Evolutionary conservation across 2,888 invertebrate genomes (phyloP).

Genomic region (Apamea epomidion): DNA sequence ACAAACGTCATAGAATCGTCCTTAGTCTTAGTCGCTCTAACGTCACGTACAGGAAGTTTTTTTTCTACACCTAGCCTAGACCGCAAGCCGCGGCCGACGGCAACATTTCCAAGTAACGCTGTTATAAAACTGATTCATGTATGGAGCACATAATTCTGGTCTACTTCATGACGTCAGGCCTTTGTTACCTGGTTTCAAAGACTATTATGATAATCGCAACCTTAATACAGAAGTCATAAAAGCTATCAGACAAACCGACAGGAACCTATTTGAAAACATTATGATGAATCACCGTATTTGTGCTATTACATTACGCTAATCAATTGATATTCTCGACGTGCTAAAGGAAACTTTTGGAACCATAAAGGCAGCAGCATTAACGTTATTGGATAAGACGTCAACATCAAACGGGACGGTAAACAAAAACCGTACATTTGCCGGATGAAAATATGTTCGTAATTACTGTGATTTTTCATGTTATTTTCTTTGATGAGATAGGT

Average conservation of each 20-base stretch:
- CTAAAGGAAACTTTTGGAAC: slow-evolving; percentile 64
- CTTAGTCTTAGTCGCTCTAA: background rate
- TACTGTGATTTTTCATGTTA: slow-evolving; percentile 75
- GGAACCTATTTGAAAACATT: slow-evolving; percentile 62
- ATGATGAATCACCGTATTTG: slow-evolving; percentile 65
- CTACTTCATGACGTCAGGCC: slow-evolving; percentile 56
- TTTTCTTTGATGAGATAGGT: slow-evolving; percentile 61
- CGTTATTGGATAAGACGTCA: slow-evolving; percentile 87
- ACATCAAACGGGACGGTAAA: slow-evolving; percentile 85
- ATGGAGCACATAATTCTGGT: slow-evolving; percentile 56
- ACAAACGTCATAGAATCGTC: background rate
- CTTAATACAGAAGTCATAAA: slow-evolving; percentile 62
- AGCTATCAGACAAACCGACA: slow-evolving; percentile 56
- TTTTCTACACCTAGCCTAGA: slow-evolving; percentile 40
- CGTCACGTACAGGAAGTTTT: slow-evolving; percentile 55
- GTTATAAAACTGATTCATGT: slow-evolving; percentile 58
- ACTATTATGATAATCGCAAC: slow-evolving; percentile 59
- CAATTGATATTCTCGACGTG: slow-evolving; percentile 70
- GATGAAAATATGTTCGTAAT: slow-evolving; percentile 80
- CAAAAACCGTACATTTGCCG: slow-evolving; percentile 79
- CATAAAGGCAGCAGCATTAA: slow-evolving; percentile 79
- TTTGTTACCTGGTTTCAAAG: slow-evolving; percentile 52
- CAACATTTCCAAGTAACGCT: slow-evolving; percentile 44
- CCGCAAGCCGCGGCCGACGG: slow-evolving; percentile 39
- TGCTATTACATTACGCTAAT: slow-evolving; percentile 69